Conservation (phyloP, 2,797 vertebrate species). For the Remorina albescens region DNA sequence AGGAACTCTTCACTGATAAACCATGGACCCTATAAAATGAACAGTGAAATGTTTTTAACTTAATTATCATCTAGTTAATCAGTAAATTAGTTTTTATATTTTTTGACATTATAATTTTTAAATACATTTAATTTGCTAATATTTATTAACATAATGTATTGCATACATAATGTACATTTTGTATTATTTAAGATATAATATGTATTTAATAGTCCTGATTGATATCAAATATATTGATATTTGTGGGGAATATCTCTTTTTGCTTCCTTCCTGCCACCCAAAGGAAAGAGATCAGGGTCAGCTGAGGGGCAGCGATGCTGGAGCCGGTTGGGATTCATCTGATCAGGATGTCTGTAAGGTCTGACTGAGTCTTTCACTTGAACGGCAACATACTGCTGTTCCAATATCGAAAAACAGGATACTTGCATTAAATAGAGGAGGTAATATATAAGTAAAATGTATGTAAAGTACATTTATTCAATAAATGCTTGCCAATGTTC, state of each 20-base stretch:
- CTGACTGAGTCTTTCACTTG: conserved; percentile 8
- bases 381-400: neutral
- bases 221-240: conserved; percentile 42
- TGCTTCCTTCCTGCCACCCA: neutral
- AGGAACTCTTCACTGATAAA: conserved; percentile 4
- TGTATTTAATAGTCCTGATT: conserved; percentile 21
- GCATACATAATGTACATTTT: neutral
- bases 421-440: conserved; percentile 15
- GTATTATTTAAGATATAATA: neutral
- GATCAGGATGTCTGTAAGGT: conserved; percentile 8
- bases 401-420: conserved; percentile 20
- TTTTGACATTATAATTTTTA: neutral
- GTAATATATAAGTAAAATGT: neutral
- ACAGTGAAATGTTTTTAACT: neutral
- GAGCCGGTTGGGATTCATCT: conserved; percentile 33
- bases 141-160: too few relatives aligned
- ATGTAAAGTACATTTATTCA: neutral
- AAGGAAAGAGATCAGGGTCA: conserved; percentile 58
- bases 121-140: neutral
- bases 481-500: neutral
- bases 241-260: conserved; percentile 34
- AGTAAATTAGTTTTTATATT: neutral
- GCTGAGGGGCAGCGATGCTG: conserved; percentile 30
- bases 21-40: neutral
- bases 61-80: neutral